Conservation (phyloP, 2,888 invertebrate species). For the Drosophila bunnanda region DNA sequence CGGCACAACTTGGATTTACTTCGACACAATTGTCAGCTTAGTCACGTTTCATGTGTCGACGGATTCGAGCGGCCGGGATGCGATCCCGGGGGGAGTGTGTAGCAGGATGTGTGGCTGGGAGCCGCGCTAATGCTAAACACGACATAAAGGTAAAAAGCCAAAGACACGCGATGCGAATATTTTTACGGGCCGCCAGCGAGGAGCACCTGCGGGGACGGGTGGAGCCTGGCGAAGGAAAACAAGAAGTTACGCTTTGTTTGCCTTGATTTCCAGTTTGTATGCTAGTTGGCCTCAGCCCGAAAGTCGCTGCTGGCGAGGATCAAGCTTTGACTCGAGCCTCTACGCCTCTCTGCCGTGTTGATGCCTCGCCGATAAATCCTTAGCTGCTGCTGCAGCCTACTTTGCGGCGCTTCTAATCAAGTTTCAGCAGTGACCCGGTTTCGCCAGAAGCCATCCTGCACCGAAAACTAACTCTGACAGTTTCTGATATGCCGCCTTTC, state of each 20-base stretch:
- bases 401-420: slow-evolving; percentile 57
- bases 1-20: slow-evolving; percentile 77
- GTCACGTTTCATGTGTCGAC: slow-evolving; percentile 71
- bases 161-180: slow-evolving; percentile 77
- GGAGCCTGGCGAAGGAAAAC: slow-evolving; percentile 18
- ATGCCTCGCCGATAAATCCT: slow-evolving; percentile 39
- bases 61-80: slow-evolving; percentile 47
- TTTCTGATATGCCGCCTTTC: slow-evolving; percentile 48
- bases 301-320: slow-evolving; percentile 59
- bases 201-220: not conserved
- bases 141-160: slow-evolving; percentile 78
- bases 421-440: slow-evolving; percentile 61
- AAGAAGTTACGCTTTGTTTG: slow-evolving; percentile 67
- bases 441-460: slow-evolving; percentile 14
- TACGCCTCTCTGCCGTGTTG: slow-evolving; percentile 51
- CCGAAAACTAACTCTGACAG: slow-evolving; percentile 62
- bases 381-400: slow-evolving; percentile 23
- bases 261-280: slow-evolving; percentile 41
- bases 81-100: not conserved
- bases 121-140: slow-evolving; percentile 71
- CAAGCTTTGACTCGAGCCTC: slow-evolving; percentile 65
- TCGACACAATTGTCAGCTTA: slow-evolving; percentile 80
- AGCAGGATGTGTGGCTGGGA: slow-evolving; percentile 3
- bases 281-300: slow-evolving; percentile 46
- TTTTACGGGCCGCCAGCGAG: slow-evolving; percentile 50